Evolutionary conservation across 2,113 vertebrate species (phyloP).

Genomic region (Eulemur macaco): DNA sequence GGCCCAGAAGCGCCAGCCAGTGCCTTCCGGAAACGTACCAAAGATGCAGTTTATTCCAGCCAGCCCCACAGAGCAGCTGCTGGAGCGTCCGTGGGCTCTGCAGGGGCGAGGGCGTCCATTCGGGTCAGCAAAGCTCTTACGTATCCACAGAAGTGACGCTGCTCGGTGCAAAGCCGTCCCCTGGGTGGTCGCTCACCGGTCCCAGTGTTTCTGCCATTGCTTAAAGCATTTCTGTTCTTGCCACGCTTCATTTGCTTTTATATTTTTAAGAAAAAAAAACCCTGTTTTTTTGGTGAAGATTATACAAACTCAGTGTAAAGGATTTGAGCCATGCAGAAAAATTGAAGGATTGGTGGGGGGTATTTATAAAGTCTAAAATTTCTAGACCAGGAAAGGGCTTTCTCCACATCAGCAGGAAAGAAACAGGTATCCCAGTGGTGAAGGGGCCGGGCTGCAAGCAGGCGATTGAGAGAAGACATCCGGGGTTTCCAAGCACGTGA

Average conservation of each 20-base stretch:
- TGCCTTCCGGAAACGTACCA: rapidly evolving
- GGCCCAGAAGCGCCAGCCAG: too few relatives aligned
- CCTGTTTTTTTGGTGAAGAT: background rate
- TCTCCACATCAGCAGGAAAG: background rate
- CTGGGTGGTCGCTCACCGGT: rapidly evolving
- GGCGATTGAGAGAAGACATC: too few relatives aligned
- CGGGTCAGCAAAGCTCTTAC: rapidly evolving
- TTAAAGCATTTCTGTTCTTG: background rate
- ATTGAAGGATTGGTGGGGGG: background rate
- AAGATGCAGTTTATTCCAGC: background rate
- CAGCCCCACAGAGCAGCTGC: background rate
- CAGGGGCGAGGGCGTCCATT: rapidly evolving
- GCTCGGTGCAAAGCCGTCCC: rapidly evolving
- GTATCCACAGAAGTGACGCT: rapidly evolving
- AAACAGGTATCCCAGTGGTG: too few relatives aligned
- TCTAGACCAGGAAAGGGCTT: background rate
- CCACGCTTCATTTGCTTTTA: background rate
- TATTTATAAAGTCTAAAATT: too few relatives aligned
- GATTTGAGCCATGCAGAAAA: background rate
- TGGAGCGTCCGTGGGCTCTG: too few relatives aligned
- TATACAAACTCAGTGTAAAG: background rate
- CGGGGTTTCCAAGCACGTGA: rapidly evolving
- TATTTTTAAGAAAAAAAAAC: background rate
- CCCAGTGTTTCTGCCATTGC: rapidly evolving
- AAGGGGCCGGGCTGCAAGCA: rapidly evolving